A percentile compares a stretch with the other conserved stretches of the same genome.
Evolutionary conservation across 2,888 invertebrate genomes (phyloP).

Genomic region (Orgyia antiqua): DNA sequence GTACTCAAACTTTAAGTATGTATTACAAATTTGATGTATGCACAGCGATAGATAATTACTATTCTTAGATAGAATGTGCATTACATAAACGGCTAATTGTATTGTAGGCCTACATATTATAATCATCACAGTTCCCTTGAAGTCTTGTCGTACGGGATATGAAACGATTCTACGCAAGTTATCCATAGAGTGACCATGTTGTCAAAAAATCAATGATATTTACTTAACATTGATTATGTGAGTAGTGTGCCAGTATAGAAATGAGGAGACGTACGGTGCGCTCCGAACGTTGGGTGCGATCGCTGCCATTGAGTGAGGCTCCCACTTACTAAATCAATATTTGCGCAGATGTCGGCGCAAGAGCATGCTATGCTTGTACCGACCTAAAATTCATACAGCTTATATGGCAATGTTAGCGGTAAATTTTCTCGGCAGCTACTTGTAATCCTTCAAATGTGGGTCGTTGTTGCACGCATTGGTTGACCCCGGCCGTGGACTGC

Average conservation of each 20-base stretch:
- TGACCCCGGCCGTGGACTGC: conserved; percentile 59
- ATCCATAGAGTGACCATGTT: conserved; percentile 12
- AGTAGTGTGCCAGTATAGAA: conserved; percentile 38
- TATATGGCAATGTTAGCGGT: conserved; percentile 77
- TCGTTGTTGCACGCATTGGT: conserved; percentile 70
- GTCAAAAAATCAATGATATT: conserved; percentile 39
- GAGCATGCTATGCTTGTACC: conserved; percentile 73
- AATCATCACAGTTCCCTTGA: no score
- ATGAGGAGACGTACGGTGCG: conserved; percentile 30
- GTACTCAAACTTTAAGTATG: conserved; percentile 3
- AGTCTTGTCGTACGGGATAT: conserved; percentile 14
- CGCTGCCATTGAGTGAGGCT: conserved; percentile 62
- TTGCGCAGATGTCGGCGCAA: conserved; percentile 76
- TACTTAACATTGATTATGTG: conserved; percentile 38
- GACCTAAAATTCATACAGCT: conserved; percentile 78
- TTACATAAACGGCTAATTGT: no score
- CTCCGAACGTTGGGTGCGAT: conserved; percentile 35
- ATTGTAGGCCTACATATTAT: no score
- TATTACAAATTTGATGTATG: conserved; percentile 5
- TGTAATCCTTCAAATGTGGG: conserved; percentile 76
- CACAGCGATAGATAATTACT: no score
- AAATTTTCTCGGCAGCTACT: conserved; percentile 76
- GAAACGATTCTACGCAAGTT: conserved; percentile 17
- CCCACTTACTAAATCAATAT: conserved; percentile 77
- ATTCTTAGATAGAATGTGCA: no score